phyloP scores from a whole-genome alignment of 2,797 vertebrate species.

The Syngnathus acus region DNA sequence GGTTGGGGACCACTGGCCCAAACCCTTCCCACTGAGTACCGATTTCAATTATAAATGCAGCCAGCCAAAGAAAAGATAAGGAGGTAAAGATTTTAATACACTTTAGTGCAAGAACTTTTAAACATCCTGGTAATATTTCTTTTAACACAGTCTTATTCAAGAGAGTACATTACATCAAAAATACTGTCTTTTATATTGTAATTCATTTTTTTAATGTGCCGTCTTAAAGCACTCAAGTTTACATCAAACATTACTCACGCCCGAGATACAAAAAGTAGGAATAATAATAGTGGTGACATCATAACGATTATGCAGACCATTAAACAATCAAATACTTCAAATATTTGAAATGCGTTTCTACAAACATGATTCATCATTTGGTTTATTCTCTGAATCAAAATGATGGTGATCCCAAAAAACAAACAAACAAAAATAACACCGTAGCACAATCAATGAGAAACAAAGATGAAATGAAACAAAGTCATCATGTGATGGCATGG shows the following conservation, averaged over 20 bases:
- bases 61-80: background rate
- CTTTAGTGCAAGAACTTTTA: background rate
- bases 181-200: background rate
- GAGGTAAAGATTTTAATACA: constrained; percentile 1
- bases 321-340: background rate
- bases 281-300: background rate
- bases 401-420: background rate
- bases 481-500: background rate
- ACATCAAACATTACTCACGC: background rate
- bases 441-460: background rate
- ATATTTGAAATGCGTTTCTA: background rate
- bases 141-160: background rate
- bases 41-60: too few relatives aligned
- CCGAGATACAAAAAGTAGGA: background rate
- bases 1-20: too few relatives aligned
- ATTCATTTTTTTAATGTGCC: background rate
- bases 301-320: background rate
- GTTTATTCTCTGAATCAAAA: background rate
- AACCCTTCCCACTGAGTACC: too few relatives aligned
- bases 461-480: background rate
- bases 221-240: background rate
- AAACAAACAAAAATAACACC: background rate
- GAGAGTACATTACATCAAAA: background rate
- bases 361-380: background rate
- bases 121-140: background rate